Evolutionary conservation across 2,888 invertebrate species (phyloP).

Genomic region (Disparrhopalites patrizii): DNA sequence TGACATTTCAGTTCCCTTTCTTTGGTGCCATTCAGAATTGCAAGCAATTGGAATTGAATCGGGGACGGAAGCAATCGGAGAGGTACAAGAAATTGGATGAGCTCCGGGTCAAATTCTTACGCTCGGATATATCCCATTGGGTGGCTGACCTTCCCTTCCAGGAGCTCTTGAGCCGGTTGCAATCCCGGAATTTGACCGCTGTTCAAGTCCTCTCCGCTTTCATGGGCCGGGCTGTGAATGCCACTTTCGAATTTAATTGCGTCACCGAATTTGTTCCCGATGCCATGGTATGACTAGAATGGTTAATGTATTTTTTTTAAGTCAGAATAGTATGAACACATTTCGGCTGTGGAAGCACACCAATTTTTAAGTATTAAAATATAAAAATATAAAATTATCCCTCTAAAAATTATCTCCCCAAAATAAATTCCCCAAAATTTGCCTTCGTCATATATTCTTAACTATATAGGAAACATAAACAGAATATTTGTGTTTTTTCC

Average conservation of each 20-base stretch:
- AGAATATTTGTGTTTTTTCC: too few species aligned
- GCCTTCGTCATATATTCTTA: too few species aligned
- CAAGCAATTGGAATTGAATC: neutral
- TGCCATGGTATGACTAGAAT: too few species aligned
- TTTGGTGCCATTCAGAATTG: neutral
- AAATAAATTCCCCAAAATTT: too few species aligned
- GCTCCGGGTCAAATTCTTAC: neutral
- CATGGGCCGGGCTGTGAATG: conserved; percentile 45
- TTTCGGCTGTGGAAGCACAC: too few species aligned
- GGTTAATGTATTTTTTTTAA: conserved; percentile 10
- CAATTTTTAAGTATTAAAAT: too few species aligned
- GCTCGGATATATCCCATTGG: neutral
- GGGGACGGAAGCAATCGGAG: conserved; percentile 3
- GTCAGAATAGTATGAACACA: too few species aligned
- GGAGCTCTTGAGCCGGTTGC: conserved; percentile 34
- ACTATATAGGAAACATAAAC: too few species aligned
- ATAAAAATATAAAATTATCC: too few species aligned
- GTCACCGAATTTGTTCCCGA: conserved; percentile 49
- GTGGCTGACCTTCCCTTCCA: conserved; percentile 29
- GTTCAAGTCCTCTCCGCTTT: conserved; percentile 40
- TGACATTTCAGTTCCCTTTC: too few species aligned
- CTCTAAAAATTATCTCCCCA: too few species aligned
- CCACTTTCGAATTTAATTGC: conserved; percentile 48
- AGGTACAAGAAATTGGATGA: neutral
- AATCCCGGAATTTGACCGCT: conserved; percentile 34